phyloP scores from a whole-genome alignment of 2,797 vertebrate species.

The Galaxias olidus region DNA sequence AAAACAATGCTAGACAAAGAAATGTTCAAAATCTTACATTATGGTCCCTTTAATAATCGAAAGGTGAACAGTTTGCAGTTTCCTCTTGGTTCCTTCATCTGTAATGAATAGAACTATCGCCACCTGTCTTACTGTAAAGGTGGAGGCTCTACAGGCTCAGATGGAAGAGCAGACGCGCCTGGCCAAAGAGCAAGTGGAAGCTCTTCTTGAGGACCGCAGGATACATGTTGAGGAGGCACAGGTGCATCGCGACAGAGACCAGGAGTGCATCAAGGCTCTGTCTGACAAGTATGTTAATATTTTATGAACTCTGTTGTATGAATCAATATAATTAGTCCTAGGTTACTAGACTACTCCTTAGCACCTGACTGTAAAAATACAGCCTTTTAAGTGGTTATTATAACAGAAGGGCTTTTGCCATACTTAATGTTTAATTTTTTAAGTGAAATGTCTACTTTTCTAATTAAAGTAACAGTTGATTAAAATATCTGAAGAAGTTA shows the following conservation, averaged over 20 bases:
- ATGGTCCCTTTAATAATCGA: too few species aligned
- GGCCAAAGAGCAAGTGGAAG: conserved; percentile 87
- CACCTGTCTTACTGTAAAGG: conserved; percentile 67
- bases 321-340: background rate
- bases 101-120: background rate
- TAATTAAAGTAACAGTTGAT: too few species aligned
- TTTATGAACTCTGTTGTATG: background rate
- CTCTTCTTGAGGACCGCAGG: conserved; percentile 85
- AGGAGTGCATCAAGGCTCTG: conserved; percentile 79
- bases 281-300: conserved; percentile 80
- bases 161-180: conserved; percentile 89
- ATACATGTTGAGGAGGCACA: conserved; percentile 86
- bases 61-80: background rate
- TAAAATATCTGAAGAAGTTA: too few species aligned
- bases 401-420: too few species aligned
- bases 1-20: too few species aligned
- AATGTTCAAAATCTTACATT: too few species aligned
- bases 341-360: too few species aligned
- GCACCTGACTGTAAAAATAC: too few species aligned
- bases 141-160: conserved; percentile 94
- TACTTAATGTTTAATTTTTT: too few species aligned
- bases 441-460: too few species aligned
- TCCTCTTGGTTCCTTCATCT: background rate
- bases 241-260: conserved; percentile 82
- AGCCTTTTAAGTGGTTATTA: too few species aligned